Percentiles rank a stretch among this genome's conserved stretches.
phyloP scores from a whole-genome alignment of 2,888 invertebrate species.

The Sepioteuthis lessoniana region DNA sequence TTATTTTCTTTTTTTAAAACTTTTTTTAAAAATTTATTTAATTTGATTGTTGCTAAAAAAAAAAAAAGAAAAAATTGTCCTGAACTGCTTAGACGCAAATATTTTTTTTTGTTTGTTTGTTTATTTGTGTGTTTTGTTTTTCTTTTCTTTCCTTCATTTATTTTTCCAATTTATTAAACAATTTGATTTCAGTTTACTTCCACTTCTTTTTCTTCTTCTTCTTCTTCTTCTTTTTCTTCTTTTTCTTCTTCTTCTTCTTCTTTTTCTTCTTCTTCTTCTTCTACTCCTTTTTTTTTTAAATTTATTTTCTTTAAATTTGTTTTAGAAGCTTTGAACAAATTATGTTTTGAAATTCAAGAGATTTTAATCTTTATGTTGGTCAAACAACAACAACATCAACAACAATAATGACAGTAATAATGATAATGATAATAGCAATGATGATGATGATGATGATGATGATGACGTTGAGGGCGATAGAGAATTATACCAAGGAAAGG shows the following conservation, averaged over 20 bases:
- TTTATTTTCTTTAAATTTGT: background rate
- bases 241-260: no score
- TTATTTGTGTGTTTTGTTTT: no score
- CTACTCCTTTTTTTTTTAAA: no score
- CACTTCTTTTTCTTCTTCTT: background rate
- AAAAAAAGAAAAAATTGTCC: background rate
- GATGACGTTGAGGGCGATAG: background rate
- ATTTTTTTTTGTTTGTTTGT: background rate
- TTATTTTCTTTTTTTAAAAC: background rate
- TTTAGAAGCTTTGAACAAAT: background rate
- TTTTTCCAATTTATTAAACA: no score
- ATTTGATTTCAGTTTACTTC: no score
- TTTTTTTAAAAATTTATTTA: no score
- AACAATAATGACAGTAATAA: constrained; percentile 39
- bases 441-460: background rate
- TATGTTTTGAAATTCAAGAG: background rate
- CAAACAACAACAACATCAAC: background rate
- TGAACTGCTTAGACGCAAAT: background rate
- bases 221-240: no score
- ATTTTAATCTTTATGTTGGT: background rate
- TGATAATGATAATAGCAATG: constrained; percentile 39
- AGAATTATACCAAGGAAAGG: background rate
- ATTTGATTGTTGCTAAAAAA: background rate
- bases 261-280: no score
- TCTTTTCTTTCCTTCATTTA: no score